Base-by-base conservation (phyloP, 2,888 invertebrate genomes). In the Salpingus planirostris region DNA sequence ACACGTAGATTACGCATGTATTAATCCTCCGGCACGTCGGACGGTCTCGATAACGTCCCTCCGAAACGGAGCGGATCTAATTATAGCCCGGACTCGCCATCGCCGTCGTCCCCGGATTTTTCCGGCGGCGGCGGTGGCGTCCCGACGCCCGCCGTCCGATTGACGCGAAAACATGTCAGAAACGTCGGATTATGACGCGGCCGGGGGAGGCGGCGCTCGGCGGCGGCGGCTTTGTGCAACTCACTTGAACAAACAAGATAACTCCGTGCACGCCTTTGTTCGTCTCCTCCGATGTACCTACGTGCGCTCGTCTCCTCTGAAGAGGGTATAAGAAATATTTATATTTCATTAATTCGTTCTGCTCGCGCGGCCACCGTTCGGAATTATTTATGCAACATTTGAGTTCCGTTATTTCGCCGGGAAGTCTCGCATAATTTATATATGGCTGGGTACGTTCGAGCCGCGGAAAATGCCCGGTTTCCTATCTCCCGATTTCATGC, bases 371-470 rank as follows among this genome's bases (percentile, higher is more conserved):
- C n/a, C 29, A 37, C 42, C 38, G 43, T 42, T 36, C 23, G 39
- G 40, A 48, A 53, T 54, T 54, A 53, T 52, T 48, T 47, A 54
- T 54, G 52, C 54, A 52, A 52, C 54, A 53, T 54, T 54, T 54
- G 52, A 57, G 58, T 55, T 55, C 50, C 52, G 54, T 49, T 55
- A 53, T 55, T 52, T 50, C 49, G 53, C 47, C 50, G 48, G 53
- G 49, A 54, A 54, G 52, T 49, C 43, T 43, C 47, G 42, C 46
- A 44, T 51, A 55, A 55, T 54, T 55, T 48, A 55, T 49, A n/a
- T n/a, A 44, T 44, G 48, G 42, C 46, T 46, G 49, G 52, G 45
- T 49, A 43, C 44, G 43, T 47, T n/a, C 47, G 38, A 52, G 46
- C 47, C 50, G 44, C 44, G 36, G 44, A 49, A 54, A 49, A 50